Evolutionary conservation across 2,888 invertebrate species (phyloP).

Genomic region (Apomyelois bistriatella): DNA sequence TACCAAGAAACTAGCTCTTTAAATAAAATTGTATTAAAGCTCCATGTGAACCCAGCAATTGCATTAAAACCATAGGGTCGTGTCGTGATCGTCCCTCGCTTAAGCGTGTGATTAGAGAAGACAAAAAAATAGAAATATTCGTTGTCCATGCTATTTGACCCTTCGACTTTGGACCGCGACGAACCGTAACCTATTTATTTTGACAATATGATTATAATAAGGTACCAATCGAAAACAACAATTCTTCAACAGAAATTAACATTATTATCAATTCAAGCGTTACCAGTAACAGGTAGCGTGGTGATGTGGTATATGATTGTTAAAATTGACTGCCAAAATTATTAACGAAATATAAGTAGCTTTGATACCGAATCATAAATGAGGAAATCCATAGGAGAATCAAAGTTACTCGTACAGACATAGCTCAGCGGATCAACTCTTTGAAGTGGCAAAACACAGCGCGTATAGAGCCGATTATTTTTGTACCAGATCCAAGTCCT

Average conservation of each 20-base stretch:
- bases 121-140: conserved; percentile 37
- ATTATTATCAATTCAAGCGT: not conserved
- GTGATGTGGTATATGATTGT: not conserved
- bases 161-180: conserved; percentile 31
- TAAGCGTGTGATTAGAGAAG: conserved; percentile 23
- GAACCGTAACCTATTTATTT: conserved; percentile 38
- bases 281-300: not conserved
- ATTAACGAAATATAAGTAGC: no score
- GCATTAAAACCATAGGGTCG: conserved; percentile 16
- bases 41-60: conserved; percentile 18
- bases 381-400: no score
- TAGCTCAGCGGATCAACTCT: no score
- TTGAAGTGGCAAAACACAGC: no score
- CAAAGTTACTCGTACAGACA: no score
- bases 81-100: conserved; percentile 21
- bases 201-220: conserved; percentile 33
- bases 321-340: no score
- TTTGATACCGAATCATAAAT: no score
- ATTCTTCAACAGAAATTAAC: conserved; percentile 10
- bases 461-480: no score
- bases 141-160: conserved; percentile 37
- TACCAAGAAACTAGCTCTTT: no score
- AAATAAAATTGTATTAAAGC: no score
- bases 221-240: conserved; percentile 6
- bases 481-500: no score